These are phyloP conservation scores for human DNA, from an alignment of 2,113 vertebrate genomes.

Conservation along the genomic window DNA sequence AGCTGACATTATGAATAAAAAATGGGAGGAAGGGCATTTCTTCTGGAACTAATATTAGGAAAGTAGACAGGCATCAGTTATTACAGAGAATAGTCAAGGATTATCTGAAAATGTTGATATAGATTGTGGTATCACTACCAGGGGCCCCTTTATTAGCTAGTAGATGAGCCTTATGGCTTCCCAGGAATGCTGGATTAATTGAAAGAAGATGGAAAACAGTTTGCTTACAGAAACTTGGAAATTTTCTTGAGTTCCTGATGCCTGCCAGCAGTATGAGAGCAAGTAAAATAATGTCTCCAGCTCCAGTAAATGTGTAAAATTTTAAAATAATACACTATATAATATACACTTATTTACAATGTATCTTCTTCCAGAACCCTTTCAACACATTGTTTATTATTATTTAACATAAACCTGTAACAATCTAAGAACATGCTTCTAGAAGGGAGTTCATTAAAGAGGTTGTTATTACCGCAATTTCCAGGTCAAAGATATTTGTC, in stretches of 20 bases:
- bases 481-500: neutral
- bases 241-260: neutral
- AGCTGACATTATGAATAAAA: conserved; percentile 59
- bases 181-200: neutral
- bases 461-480: neutral
- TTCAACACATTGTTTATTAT: neutral
- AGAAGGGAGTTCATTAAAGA: neutral
- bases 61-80: conserved; percentile 37
- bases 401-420: neutral
- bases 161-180: neutral
- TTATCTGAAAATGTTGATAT: conserved; percentile 19
- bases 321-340: neutral
- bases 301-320: neutral
- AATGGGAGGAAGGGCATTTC: conserved; percentile 27
- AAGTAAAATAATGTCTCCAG: neutral
- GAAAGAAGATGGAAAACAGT: neutral
- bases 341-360: neutral
- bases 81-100: neutral
- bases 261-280: neutral
- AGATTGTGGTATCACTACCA: neutral
- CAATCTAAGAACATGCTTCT: neutral
- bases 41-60: conserved; percentile 23
- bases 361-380: neutral
- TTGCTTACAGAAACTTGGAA: neutral
- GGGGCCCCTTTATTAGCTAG: neutral